Evolutionary conservation across 2,888 invertebrate species (phyloP), one percentile per base, ranked within the genome.

Genomic region (Argyra leucocephala): DNA sequence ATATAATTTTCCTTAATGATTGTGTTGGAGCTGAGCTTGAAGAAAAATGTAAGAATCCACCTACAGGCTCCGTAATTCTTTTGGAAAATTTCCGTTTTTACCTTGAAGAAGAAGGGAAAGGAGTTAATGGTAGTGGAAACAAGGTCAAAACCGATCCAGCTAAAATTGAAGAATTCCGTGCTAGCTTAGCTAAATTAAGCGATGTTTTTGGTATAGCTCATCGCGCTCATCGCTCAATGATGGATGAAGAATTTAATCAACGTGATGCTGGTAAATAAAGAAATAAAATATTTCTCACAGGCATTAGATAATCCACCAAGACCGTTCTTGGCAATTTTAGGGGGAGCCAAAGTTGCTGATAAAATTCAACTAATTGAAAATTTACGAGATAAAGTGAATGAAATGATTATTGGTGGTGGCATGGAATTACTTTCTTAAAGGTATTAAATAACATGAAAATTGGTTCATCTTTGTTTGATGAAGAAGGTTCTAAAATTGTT

Each of bases 331-430:
- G 99, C n/a, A n/a, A n/a, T n/a, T n/a, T n/a, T n/a, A n/a, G n/a
- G n/a, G n/a, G n/a, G n/a, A n/a, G n/a, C n/a, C 99, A 99, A 99
- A 81, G 98, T 99, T 1, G 95, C 96, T 15, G 99, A 99, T 78
- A 99, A 99, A 81, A 99, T 99, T 73, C 91, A 91, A 74, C 82
- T 99, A 64, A 99, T 99, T 76, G 96, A 98, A 76, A 99, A 98
- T 80, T 81, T 99, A 73, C 80, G 99, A 73, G 97, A 97, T 77
- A 97, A 97, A 83, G 98, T 99, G 0, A 89, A 98, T 77, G 97
- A 97, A 80, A 98, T 99, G 97, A 97, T 99, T 73, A 97, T 99
- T 76, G 97, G 96, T 37, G 99, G 99, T 66, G 99, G 99, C 67
- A 99, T 99, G 99, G 96, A 97, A 1, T 93, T 78, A 99, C 99